Evolutionary conservation across 1,140 invertebrate species (phyloP), one percentile per base, ranked within the genome.

Genomic region (Drosophila repleta): DNA sequence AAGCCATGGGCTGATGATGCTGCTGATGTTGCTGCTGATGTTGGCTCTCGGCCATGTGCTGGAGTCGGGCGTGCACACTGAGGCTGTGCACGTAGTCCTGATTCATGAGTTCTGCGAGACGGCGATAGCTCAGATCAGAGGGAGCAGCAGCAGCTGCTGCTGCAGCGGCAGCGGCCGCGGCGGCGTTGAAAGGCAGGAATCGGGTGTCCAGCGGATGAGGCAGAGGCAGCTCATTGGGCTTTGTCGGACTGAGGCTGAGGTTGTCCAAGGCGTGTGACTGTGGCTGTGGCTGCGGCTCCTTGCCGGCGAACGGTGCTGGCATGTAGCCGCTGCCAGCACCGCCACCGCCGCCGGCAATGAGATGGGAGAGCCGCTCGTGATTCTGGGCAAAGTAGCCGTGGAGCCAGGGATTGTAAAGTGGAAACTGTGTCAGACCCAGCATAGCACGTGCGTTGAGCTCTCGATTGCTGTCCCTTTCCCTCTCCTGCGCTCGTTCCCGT

Each of bases 331-430:
- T 76, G 71, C 78, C 84, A 15, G 89, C 73, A 48, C 32, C 37
- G n/a, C 37, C 13, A 13, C 74, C 76, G 18, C 87, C 80, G 72
- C 79, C 85, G 58, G 90, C 73, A 48, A 91, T 90, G 52, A 91
- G 63, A 72, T 91, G 89, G 13, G 78, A 74, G 46, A 91, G 68
- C 58, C 90, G 77, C 43, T 91, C 90, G 43, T 91, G 90, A 45
- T 90, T 90, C 51, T 91, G 90, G 21, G 87, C 79, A 57, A 92
- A 90, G 35, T 91, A 92, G 39, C 90, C 91, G 17, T 91, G 90
- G 18, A 91, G 69, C 91, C 91, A 92, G 37, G 91, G 91, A 79
- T 91, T 92, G 46, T 91, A 92, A 3, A 92, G 76, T 0, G 90
- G 83, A 18, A 92, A 91, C 65, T 91, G 90, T 20, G 90, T 83